Conservation (phyloP, 2,113 vertebrate genomes). For the Sturnira hondurensis region DNA sequence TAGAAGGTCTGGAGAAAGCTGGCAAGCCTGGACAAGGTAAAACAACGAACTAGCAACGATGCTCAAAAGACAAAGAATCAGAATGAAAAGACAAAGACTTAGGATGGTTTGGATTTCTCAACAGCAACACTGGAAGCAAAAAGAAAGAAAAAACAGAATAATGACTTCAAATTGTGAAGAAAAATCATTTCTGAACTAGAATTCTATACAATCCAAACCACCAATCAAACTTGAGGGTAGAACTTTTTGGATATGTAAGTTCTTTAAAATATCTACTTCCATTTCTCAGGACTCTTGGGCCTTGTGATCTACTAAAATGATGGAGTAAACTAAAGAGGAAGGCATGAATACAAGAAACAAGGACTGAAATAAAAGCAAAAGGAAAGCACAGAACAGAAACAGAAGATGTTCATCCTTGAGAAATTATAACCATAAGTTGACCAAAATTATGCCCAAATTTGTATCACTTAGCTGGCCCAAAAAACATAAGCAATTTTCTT, state of each 20-base stretch:
- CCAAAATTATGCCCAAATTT: not conserved
- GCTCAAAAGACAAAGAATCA: not conserved
- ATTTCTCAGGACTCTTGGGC: not conserved
- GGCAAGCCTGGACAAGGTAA: not conserved
- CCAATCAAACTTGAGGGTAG: not conserved
- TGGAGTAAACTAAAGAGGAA: not conserved
- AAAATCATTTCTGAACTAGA: not conserved
- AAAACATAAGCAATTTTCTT: not conserved
- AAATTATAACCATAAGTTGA: not conserved
- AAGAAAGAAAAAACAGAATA: not conserved
- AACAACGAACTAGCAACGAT: not conserved
- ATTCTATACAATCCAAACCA: not conserved
- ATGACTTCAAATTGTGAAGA: not conserved
- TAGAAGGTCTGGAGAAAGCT: not conserved
- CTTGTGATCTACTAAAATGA: not conserved
- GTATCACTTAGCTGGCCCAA: not conserved
- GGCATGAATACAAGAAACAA: not conserved
- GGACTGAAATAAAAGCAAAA: not conserved
- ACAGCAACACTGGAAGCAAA: not conserved
- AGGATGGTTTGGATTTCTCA: not conserved
- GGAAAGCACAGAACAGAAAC: not conserved
- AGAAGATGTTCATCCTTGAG: not conserved
- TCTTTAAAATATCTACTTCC: not conserved
- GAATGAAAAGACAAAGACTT: not conserved
- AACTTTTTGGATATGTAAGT: not conserved